phyloP scores from a whole-genome alignment of 2,797 vertebrate genomes.

The Oryzias dopingdopingensis region DNA sequence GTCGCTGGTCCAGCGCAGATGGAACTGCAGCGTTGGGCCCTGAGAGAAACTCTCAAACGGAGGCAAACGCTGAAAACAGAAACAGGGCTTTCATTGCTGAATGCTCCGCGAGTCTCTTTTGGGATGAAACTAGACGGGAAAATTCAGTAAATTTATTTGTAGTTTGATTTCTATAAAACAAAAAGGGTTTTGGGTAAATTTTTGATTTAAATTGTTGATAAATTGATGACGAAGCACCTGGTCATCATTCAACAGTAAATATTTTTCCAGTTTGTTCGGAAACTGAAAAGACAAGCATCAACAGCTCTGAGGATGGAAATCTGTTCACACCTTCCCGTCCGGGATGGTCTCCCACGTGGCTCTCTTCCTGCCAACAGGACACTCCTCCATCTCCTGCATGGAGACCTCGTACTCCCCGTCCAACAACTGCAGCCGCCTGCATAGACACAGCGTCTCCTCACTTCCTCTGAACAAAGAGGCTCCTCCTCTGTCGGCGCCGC shows the following conservation, averaged over 20 bases:
- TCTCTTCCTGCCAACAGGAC: slow-evolving; percentile 92
- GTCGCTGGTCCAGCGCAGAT: slow-evolving; percentile 92
- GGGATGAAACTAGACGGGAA: no score
- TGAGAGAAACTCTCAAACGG: slow-evolving; percentile 98
- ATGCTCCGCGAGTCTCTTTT: no score
- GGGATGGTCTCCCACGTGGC: slow-evolving; percentile 98
- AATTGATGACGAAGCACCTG: no score
- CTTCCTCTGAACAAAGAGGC: background rate
- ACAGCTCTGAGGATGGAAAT: no score
- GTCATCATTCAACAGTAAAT: no score
- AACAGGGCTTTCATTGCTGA: background rate
- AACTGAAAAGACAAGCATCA: no score
- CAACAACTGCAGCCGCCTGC: slow-evolving; percentile 90
- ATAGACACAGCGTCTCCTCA: background rate
- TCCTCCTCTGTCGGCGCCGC: background rate
- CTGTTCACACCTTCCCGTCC: slow-evolving; percentile 86
- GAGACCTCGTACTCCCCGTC: slow-evolving; percentile 98
- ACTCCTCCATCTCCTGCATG: slow-evolving; percentile 97
- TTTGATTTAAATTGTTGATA: no score
- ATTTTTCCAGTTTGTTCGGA: no score
- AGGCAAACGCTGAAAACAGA: slow-evolving; percentile 81
- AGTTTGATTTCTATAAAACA: no score
- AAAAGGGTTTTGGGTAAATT: no score
- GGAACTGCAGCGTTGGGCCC: slow-evolving; percentile 97
- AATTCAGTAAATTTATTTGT: no score